These are phyloP conservation scores for Thelaira solivaga DNA, from an alignment of 2,888 invertebrate species.

Conservation along the genomic window DNA sequence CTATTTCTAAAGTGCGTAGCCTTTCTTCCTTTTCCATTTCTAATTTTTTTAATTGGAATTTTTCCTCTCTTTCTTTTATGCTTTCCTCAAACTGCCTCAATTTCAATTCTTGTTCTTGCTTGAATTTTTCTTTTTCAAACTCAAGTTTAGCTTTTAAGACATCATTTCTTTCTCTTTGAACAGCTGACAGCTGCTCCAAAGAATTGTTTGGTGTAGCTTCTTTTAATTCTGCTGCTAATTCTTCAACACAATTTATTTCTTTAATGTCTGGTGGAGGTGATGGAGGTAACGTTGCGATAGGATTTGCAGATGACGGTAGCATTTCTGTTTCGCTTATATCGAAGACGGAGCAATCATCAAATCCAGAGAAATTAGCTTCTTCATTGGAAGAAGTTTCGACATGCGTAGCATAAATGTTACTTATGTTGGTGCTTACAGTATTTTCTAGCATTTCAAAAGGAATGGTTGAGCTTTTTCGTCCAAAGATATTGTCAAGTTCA, in stretches of 20 bases:
- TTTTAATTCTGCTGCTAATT: conserved; percentile 6
- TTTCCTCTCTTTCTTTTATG: no score
- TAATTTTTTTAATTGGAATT: no score
- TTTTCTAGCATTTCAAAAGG: background rate
- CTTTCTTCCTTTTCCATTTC: no score
- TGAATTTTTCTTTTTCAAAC: conserved; percentile 5
- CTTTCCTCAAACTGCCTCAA: background rate
- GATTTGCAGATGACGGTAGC: background rate
- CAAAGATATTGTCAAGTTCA: background rate
- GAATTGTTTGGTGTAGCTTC: background rate
- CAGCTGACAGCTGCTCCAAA: background rate
- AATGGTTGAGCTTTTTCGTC: background rate
- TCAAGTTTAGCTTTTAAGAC: conserved; percentile 3
- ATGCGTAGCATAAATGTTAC: background rate
- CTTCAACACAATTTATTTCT: background rate
- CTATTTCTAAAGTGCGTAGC: no score
- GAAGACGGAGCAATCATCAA: background rate
- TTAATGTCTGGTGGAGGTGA: background rate
- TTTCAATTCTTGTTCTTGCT: background rate
- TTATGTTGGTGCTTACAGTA: background rate
- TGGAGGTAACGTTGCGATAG: background rate
- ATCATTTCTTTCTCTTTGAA: background rate
- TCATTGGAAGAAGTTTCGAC: background rate
- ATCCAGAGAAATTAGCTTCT: background rate
- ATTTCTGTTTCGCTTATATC: background rate